phyloP scores from a whole-genome alignment of 2,888 invertebrate genomes.

The Erannis defoliaria region DNA sequence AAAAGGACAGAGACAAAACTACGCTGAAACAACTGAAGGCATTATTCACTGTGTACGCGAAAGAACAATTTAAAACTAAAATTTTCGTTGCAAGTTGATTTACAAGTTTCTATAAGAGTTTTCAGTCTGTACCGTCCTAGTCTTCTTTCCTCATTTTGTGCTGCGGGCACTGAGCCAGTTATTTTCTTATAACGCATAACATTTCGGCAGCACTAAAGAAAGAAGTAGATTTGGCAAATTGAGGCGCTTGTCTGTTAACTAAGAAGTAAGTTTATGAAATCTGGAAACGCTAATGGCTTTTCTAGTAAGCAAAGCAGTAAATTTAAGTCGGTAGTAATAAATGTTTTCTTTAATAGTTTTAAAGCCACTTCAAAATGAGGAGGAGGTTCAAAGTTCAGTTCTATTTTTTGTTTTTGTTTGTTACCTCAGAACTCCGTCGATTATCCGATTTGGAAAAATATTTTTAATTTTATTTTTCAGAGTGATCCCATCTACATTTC shows the following conservation, averaged over 20 bases:
- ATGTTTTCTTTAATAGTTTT: neutral
- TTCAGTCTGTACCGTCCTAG: neutral
- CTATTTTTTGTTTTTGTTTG: too few species aligned
- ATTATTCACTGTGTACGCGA: neutral
- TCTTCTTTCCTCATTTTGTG: conserved; percentile 13
- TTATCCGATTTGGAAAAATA: too few species aligned
- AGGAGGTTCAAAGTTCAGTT: too few species aligned
- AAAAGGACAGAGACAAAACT: neutral
- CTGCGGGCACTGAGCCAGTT: conserved; percentile 21
- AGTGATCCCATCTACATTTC: too few species aligned
- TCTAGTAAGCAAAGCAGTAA: too few species aligned
- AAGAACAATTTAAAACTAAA: neutral
- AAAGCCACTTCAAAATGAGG: neutral
- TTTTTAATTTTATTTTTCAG: too few species aligned
- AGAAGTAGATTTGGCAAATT: neutral
- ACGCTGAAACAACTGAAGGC: neutral
- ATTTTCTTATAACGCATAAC: conserved; percentile 24
- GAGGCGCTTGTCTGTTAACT: neutral
- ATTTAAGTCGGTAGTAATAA: neutral
- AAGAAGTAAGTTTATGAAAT: neutral
- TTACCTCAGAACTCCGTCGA: too few species aligned
- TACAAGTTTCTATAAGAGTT: neutral
- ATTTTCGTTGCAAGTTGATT: neutral
- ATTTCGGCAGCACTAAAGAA: neutral
- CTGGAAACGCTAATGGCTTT: neutral